Evolutionary conservation across 2,797 vertebrate species (phyloP).

Genomic region (Podargus strigoides): DNA sequence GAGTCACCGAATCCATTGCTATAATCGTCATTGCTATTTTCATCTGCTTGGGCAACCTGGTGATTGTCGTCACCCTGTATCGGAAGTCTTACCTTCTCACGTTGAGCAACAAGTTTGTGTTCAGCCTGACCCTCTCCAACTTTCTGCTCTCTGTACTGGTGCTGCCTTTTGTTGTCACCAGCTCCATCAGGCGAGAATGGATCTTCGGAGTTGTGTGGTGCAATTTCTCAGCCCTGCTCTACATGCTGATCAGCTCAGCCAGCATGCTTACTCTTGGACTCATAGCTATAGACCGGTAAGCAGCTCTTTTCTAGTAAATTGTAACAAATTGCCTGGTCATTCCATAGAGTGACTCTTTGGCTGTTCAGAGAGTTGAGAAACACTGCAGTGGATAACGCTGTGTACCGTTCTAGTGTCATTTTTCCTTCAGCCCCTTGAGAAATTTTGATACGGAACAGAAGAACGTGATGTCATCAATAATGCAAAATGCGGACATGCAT

Average conservation of each 20-base stretch:
- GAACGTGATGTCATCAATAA: neutral
- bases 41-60: conserved; percentile 91
- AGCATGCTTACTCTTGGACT: conserved; percentile 97
- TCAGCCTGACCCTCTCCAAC: conserved; percentile 96
- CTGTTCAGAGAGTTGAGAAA: neutral
- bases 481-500: neutral
- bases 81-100: conserved; percentile 95
- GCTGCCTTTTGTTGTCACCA: conserved; percentile 91
- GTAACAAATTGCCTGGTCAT: neutral
- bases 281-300: conserved; percentile 95
- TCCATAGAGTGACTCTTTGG: neutral
- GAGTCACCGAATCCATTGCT: conserved; percentile 83
- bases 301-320: neutral
- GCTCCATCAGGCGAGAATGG: conserved; percentile 90
- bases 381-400: neutral
- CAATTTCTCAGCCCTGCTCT: conserved; percentile 95
- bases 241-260: conserved; percentile 96
- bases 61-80: conserved; percentile 90
- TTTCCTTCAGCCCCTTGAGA: neutral
- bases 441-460: neutral
- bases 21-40: conserved; percentile 89
- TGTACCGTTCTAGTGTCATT: accelerated
- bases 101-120: conserved; percentile 98
- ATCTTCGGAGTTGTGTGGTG: conserved; percentile 98
- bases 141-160: conserved; percentile 90